phyloP scores from a whole-genome alignment of 2,797 vertebrate genomes.

The Lacerta bilineata region DNA sequence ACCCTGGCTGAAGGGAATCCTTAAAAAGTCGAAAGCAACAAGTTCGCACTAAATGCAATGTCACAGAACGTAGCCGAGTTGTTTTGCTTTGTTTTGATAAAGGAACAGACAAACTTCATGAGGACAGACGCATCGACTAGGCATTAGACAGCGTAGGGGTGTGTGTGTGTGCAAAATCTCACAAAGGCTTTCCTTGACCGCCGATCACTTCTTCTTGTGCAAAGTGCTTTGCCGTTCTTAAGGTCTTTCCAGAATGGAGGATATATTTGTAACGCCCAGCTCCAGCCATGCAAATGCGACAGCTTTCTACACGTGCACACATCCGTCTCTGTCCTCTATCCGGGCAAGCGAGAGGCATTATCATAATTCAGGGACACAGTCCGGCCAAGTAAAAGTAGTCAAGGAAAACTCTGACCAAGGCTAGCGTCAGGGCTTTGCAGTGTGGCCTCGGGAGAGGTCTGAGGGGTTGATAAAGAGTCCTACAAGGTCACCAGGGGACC shows the following conservation, averaged over 20 bases:
- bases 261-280: too few species aligned
- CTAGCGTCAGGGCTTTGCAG: too few species aligned
- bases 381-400: too few species aligned
- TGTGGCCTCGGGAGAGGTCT: too few species aligned
- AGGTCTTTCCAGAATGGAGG: neutral
- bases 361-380: too few species aligned
- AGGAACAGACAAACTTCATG: neutral
- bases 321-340: too few species aligned
- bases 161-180: neutral
- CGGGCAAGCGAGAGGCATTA: too few species aligned
- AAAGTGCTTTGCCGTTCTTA: neutral
- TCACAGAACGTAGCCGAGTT: neutral
- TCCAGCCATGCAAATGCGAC: too few species aligned
- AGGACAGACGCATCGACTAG: neutral
- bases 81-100: constrained; percentile 3
- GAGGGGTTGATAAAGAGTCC: too few species aligned
- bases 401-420: too few species aligned
- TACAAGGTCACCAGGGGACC: neutral
- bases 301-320: too few species aligned
- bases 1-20: neutral
- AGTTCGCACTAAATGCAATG: neutral
- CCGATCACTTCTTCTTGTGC: neutral
- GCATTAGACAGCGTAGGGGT: neutral
- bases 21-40: neutral
- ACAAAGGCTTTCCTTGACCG: neutral